These are phyloP conservation scores for Colistium nudipinnis DNA, from an alignment of 2,113 vertebrate species.

Conservation along the genomic window DNA sequence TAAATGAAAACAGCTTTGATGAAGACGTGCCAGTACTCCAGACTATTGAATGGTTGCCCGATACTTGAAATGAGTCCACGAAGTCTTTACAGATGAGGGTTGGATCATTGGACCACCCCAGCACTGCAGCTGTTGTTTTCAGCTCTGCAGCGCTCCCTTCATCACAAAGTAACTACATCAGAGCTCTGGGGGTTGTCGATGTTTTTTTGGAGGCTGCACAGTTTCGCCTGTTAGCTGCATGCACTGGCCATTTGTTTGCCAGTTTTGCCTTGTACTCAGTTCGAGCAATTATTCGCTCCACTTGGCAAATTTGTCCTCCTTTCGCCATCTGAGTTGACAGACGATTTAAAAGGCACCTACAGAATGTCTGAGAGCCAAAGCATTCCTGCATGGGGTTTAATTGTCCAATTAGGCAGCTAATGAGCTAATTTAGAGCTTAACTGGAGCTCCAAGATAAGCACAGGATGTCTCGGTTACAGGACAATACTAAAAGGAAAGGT, in stretches of 20 bases:
- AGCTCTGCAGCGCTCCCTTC: conserved; percentile 8
- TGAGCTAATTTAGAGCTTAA: conserved; percentile 81
- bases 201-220: conserved; percentile 10
- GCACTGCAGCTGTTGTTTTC: conserved; percentile 17
- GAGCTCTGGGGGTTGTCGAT: conserved; percentile 25
- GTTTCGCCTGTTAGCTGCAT: conserved; percentile 35
- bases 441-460: conserved; percentile 70
- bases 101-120: conserved; percentile 7
- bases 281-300: conserved; percentile 80
- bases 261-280: conserved; percentile 67
- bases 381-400: conserved; percentile 76
- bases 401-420: conserved; percentile 81
- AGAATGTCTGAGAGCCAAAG: conserved; percentile 72
- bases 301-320: conserved; percentile 79
- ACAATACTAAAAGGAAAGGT: conserved; percentile 31
- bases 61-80: background rate
- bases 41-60: background rate
- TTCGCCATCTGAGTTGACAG: conserved; percentile 66
- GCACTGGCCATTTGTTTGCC: conserved; percentile 64
- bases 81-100: background rate
- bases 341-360: conserved; percentile 80
- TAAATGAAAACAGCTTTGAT: background rate
- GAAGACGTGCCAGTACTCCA: background rate
- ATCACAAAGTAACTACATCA: conserved; percentile 16
- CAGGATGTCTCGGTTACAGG: conserved; percentile 38